These are phyloP conservation scores for Acheta domesticus DNA, from an alignment of 2,888 invertebrate genomes.

Conservation along the genomic window DNA sequence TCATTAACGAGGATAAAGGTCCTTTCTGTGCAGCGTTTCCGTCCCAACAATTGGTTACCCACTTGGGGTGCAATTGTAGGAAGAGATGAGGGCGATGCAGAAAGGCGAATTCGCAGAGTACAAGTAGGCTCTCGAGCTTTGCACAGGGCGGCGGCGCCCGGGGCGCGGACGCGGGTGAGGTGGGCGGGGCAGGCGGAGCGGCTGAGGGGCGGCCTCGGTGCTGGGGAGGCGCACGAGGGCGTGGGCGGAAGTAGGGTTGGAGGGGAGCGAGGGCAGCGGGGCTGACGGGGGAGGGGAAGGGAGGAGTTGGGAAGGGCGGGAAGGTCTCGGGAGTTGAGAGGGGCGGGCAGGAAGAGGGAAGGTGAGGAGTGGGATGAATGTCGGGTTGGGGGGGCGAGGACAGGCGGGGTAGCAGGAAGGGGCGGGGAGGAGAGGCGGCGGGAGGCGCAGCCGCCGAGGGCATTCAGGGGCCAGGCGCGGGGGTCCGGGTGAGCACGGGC, in stretches of 20 bases:
- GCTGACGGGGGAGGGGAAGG: not conserved
- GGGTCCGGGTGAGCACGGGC: not conserved
- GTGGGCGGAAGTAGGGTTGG: too few relatives aligned
- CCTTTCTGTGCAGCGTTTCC: not conserved
- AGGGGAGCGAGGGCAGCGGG: not conserved
- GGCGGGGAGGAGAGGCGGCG: not conserved
- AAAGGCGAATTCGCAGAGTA: too few relatives aligned
- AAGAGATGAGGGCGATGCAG: not conserved
- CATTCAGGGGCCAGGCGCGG: not conserved
- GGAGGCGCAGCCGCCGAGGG: not conserved
- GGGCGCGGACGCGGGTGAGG: not conserved
- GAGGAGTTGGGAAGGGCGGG: not conserved
- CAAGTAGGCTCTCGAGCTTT: conserved; percentile 1
- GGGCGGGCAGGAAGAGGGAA: not conserved
- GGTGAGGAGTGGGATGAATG: too few relatives aligned
- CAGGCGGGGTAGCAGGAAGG: not conserved
- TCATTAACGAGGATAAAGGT: not conserved
- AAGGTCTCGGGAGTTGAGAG: not conserved
- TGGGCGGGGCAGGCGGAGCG: not conserved
- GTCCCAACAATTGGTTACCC: not conserved
- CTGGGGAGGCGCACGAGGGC: too few relatives aligned
- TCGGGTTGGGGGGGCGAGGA: not conserved
- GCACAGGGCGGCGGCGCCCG: not conserved
- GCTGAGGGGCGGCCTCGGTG: not conserved
- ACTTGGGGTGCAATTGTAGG: not conserved